Conservation (phyloP, 2,888 invertebrate genomes). For the Chalcis sispes region DNA sequence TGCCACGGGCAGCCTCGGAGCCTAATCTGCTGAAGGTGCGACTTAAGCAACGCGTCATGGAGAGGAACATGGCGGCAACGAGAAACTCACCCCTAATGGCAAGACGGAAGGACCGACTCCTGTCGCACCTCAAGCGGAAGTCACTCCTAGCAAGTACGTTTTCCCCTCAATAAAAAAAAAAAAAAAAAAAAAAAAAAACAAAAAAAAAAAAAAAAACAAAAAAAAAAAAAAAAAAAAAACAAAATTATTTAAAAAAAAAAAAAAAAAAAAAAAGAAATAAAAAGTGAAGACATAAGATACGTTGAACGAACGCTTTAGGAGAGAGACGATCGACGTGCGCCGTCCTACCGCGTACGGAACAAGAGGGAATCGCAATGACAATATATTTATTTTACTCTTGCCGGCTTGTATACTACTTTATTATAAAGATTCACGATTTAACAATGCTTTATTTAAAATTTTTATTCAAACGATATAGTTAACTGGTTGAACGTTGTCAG, state of each 20-base stretch:
- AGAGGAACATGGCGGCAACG: conserved; percentile 79
- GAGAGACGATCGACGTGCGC: conserved; percentile 28
- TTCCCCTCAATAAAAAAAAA: conserved; percentile 49
- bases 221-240: too few relatives aligned
- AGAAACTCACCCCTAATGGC: conserved; percentile 93
- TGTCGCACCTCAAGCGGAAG: conserved; percentile 86
- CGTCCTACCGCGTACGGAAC: conserved; percentile 20
- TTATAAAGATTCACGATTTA: too few relatives aligned
- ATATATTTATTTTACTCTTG: too few relatives aligned
- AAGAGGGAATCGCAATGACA: conserved; percentile 41
- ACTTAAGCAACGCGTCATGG: conserved; percentile 95
- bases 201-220: conserved; percentile 6
- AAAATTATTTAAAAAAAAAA: conserved; percentile 24
- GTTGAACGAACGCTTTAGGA: not conserved
- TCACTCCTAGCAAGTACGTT: conserved; percentile 80
- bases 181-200: conserved; percentile 16
- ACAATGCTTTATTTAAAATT: too few relatives aligned
- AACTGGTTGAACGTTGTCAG: too few relatives aligned
- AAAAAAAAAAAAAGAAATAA: conserved; percentile 13
- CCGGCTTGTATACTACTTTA: too few relatives aligned
- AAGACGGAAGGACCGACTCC: conserved; percentile 86
- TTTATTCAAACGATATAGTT: too few relatives aligned
- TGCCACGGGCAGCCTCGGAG: conserved; percentile 88
- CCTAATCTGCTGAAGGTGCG: conserved; percentile 96
- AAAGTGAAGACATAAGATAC: not conserved